Base-by-base conservation (phyloP, 2,797 vertebrate species). In the Tympanoctomys barrerae region DNA sequence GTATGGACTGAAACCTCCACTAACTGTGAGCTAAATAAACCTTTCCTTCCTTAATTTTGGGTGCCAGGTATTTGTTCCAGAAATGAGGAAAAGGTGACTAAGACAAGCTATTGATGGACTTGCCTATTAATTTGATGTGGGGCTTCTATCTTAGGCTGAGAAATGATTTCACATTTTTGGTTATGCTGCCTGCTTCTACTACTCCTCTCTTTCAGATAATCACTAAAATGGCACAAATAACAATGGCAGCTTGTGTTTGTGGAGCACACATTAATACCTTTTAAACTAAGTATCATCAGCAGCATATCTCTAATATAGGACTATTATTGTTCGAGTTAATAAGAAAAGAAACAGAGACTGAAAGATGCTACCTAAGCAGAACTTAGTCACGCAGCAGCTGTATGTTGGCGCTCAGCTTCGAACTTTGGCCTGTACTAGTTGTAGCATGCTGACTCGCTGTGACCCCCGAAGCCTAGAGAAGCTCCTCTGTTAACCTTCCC, bases 401-500 rank as follows among this genome's bases (percentile, higher is more conserved):
- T 4, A 11, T 36, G 0, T 16, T 33, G 19, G 49, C 42, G 42
- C 49, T 42, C 12, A 11, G 46, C 68, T 46, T 73, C 4, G 3
- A 78, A 42, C 22, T 19, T 22, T 26, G 0, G 12, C 5, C n/a
- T 14, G 1, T 39, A 26, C 36, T 18, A 14, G 19, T 77, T 9
- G 8, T 1, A 14, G 4, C 59, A 6, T 9, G 7, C 14, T 0
- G 21, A 52, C 2, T 49, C 49, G 21, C 39, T 39, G 13, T 66
- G 39, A 26, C 2, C 19, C 42, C 14, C 61, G 28, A 68, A 28
- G 13, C 14, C 22, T 4, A 10, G 22, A 33, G 28, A 36, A n/a
- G 1, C 9, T 36, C 39, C 36, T 36, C 36, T 13, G 3, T 0
- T 10, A 13, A 7, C 7, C 22, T 22, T 31, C 6, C 33, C 70